phyloP scores from a whole-genome alignment of 1,140 invertebrate species.

The Neodiprion lecontei region DNA sequence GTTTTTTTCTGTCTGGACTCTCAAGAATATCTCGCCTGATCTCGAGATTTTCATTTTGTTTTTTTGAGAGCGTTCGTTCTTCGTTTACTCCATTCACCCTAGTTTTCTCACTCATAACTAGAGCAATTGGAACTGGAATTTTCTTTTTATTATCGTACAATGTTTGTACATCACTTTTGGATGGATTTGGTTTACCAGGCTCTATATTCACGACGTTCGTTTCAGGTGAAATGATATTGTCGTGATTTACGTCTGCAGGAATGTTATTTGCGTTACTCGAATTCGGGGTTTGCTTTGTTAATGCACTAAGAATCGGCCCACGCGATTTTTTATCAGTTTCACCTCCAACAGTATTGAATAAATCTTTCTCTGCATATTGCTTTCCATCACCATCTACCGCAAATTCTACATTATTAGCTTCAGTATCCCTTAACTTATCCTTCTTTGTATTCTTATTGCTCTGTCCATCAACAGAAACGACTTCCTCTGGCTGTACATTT shows the following conservation, averaged over 20 bases:
- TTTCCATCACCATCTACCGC: constrained; percentile 5
- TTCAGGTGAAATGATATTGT: background rate
- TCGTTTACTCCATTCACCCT: constrained; percentile 24
- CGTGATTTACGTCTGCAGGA: background rate
- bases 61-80: constrained; percentile 11
- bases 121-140: constrained; percentile 45
- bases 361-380: constrained; percentile 9
- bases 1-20: constrained; percentile 46
- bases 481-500: background rate
- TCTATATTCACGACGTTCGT: constrained; percentile 18
- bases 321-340: constrained; percentile 30
- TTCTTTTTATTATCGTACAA: constrained; percentile 6
- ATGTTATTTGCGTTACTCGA: background rate
- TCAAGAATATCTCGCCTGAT: constrained; percentile 45
- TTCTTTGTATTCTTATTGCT: constrained; percentile 10
- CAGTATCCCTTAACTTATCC: background rate
- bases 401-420: background rate
- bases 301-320: constrained; percentile 49
- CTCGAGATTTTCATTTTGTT: constrained; percentile 28
- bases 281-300: constrained; percentile 20
- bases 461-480: constrained; percentile 6
- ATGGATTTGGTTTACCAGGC: constrained; percentile 16
- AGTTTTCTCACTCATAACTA: constrained; percentile 45
- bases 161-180: constrained; percentile 19
- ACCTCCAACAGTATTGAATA: constrained; percentile 14